phyloP scores from a whole-genome alignment of 2,113 vertebrate species.

The Upupa epops region DNA sequence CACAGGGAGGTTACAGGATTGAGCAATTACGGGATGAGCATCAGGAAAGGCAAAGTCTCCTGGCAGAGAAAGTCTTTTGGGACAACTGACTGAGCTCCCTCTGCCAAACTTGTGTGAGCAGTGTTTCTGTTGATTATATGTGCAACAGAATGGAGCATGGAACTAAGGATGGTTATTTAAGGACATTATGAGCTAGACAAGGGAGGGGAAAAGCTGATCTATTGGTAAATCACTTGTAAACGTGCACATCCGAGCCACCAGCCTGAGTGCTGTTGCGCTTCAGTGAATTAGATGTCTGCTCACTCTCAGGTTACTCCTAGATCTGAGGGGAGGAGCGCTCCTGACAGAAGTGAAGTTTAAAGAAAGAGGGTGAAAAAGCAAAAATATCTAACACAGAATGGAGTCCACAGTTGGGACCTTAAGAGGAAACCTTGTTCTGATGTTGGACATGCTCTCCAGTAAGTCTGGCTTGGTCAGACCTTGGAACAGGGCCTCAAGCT shows the following conservation, averaged over 20 bases:
- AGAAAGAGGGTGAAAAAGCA: neutral
- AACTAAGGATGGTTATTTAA: neutral
- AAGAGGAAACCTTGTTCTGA: neutral
- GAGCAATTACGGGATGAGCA: neutral
- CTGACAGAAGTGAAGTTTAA: neutral
- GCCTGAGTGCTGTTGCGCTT: neutral
- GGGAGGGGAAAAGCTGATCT: neutral
- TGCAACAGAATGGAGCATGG: neutral
- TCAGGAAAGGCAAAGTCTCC: neutral
- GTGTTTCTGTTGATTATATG: rapidly evolving
- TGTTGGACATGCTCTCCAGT: neutral
- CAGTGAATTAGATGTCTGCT: neutral
- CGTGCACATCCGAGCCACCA: neutral
- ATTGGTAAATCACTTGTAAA: neutral
- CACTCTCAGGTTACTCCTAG: neutral
- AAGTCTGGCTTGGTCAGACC: neutral
- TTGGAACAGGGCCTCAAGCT: constrained; percentile 18
- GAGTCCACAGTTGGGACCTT: neutral
- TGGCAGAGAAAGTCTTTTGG: rapidly evolving
- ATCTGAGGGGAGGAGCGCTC: neutral
- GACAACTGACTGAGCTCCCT: neutral
- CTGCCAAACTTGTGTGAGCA: neutral
- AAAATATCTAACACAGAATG: neutral
- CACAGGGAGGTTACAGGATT: neutral
- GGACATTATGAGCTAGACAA: neutral